Evolutionary conservation across 2,888 invertebrate species (phyloP).

Genomic region (Silvanus unidentatus): DNA sequence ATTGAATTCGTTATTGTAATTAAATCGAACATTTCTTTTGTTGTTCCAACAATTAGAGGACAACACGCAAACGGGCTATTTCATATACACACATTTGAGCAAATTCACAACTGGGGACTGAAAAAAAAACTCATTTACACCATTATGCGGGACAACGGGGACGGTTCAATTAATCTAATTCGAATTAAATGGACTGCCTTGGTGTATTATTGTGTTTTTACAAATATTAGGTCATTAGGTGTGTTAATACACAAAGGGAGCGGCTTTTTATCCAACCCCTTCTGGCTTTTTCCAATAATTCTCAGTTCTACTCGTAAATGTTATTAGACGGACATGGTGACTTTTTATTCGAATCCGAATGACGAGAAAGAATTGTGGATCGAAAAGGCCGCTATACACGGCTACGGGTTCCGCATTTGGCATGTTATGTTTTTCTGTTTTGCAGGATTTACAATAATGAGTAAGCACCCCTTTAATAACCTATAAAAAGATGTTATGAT

Average conservation of each 20-base stretch:
- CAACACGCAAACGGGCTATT: too few relatives aligned
- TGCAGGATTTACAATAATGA: conserved; percentile 56
- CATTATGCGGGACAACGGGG: too few relatives aligned
- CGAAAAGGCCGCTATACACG: conserved; percentile 61
- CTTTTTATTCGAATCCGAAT: conserved; percentile 42
- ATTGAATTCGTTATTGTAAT: too few relatives aligned
- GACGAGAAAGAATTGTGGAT: conserved; percentile 56
- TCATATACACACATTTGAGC: too few relatives aligned
- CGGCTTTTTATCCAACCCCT: conserved; percentile 4
- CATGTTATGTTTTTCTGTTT: conserved; percentile 70
- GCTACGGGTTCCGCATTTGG: conserved; percentile 73
- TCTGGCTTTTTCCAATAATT: conserved; percentile 3
- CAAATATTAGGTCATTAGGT: conserved; percentile 1
- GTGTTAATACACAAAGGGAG: conserved; percentile 3
- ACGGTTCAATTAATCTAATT: too few relatives aligned
- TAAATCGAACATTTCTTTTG: too few relatives aligned
- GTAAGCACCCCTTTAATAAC: conserved; percentile 44
- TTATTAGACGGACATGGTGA: conserved; percentile 12
- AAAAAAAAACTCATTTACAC: too few relatives aligned
- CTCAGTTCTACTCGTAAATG: neutral
- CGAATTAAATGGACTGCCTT: too few relatives aligned
- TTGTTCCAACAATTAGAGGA: too few relatives aligned
- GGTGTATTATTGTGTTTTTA: too few relatives aligned
- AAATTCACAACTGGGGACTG: too few relatives aligned
- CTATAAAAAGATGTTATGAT: neutral